Conservation (phyloP, 1,140 invertebrate species). For the Tribolium castaneum region DNA sequence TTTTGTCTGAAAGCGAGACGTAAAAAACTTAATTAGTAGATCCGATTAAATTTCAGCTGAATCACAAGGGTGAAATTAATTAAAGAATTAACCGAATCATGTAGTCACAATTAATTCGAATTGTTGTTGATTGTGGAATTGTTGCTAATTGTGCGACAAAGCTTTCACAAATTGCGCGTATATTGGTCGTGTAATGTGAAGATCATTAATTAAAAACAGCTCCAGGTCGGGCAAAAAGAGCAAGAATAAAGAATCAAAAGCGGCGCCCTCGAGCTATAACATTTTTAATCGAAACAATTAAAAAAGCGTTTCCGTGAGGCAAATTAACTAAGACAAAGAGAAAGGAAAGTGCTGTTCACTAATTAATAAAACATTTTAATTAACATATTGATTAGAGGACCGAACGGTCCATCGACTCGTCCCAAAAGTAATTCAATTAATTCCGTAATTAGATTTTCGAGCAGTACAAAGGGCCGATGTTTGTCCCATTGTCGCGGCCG, state of each 20-base stretch:
- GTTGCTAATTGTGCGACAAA: not conserved
- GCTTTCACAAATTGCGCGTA: not conserved
- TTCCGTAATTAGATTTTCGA: slow-evolving; percentile 25
- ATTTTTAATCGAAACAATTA: slow-evolving; percentile 35
- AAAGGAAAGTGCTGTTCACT: slow-evolving; percentile 35
- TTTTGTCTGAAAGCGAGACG: not conserved
- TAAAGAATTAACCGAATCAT: slow-evolving; percentile 14
- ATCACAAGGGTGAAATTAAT: slow-evolving; percentile 20
- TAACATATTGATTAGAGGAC: slow-evolving; percentile 42
- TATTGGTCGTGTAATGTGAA: slow-evolving; percentile 12
- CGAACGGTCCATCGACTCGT: slow-evolving; percentile 17
- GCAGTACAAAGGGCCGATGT: not conserved
- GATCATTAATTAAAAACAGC: slow-evolving; percentile 26
- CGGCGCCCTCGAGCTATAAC: not conserved
- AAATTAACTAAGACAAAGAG: slow-evolving; percentile 31
- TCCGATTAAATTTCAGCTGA: slow-evolving; percentile 13
- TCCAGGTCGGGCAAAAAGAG: not conserved
- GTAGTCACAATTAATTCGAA: slow-evolving; percentile 8
- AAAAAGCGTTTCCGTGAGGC: slow-evolving; percentile 18
- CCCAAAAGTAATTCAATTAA: slow-evolving; percentile 35
- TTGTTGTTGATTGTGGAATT: not conserved
- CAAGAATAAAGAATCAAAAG: slow-evolving; percentile 1
- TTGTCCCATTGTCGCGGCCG: not conserved
- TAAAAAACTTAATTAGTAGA: slow-evolving; percentile 17
- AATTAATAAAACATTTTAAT: slow-evolving; percentile 44